Evolutionary conservation across 2,113 vertebrate species (phyloP).

Genomic region (Lophotis ruficrista): DNA sequence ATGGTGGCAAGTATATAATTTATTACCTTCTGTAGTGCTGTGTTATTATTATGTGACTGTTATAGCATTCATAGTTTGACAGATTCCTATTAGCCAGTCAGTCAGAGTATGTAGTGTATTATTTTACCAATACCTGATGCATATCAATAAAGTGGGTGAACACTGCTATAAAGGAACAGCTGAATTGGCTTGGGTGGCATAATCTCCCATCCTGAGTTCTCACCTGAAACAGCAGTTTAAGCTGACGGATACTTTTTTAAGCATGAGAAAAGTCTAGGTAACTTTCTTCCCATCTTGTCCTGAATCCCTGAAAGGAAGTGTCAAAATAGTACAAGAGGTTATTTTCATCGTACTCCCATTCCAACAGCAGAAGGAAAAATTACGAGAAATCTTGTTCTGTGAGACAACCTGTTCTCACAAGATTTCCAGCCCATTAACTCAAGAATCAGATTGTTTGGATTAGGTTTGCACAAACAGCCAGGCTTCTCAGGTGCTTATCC

Average conservation of each 20-base stretch:
- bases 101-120: slow-evolving; percentile 37
- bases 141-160: slow-evolving; percentile 9
- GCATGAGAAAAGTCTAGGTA: background rate
- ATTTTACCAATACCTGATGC: slow-evolving; percentile 45
- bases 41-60: slow-evolving; percentile 70
- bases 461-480: slow-evolving; percentile 47
- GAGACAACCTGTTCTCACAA: slow-evolving; percentile 43
- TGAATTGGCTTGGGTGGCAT: background rate
- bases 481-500: slow-evolving; percentile 51
- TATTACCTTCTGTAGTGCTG: slow-evolving; percentile 52
- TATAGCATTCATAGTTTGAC: slow-evolving; percentile 66
- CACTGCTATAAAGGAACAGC: background rate
- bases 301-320: background rate
- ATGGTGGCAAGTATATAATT: slow-evolving; percentile 50
- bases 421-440: slow-evolving; percentile 63
- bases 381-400: background rate
- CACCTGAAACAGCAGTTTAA: slow-evolving; percentile 1
- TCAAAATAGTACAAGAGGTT: background rate
- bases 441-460: slow-evolving; percentile 58
- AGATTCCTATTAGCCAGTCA: slow-evolving; percentile 65
- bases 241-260: background rate
- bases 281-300: background rate
- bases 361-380: slow-evolving; percentile 8
- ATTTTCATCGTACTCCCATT: background rate
- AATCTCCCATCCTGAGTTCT: background rate